A percentile compares a stretch with the other conserved stretches of the same genome.
Evolutionary conservation across 2,797 vertebrate genomes (phyloP).

Genomic region (Valencia hispanica): DNA sequence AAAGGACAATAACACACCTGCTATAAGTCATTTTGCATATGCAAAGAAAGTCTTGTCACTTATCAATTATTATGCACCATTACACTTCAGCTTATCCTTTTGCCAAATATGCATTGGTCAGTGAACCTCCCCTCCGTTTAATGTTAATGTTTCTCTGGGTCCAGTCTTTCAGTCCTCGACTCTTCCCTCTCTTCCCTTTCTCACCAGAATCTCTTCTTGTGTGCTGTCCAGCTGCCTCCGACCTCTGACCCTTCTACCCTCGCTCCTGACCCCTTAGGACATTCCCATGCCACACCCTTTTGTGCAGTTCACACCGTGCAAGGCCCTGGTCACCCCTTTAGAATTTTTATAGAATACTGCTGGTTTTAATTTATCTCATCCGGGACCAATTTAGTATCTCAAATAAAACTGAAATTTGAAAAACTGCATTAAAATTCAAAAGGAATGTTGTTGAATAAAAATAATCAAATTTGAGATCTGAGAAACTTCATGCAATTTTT

Average conservation of each 20-base stretch:
- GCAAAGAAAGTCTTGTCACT: conserved; percentile 70
- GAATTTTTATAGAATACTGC: conserved; percentile 62
- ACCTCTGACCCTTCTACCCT: conserved; percentile 80
- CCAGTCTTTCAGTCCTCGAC: conserved; percentile 54
- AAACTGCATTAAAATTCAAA: background rate
- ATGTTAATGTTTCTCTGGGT: conserved; percentile 81
- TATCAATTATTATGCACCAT: conserved; percentile 77
- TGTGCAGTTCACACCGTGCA: conserved; percentile 76
- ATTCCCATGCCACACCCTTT: conserved; percentile 89
- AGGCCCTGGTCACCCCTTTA: conserved; percentile 77
- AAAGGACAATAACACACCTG: conserved; percentile 7
- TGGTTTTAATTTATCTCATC: conserved; percentile 53
- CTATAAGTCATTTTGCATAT: conserved; percentile 46
- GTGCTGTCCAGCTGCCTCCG: conserved; percentile 84
- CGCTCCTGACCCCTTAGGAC: conserved; percentile 82
- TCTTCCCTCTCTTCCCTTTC: conserved; percentile 67
- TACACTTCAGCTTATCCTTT: conserved; percentile 66
- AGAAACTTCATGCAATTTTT: background rate
- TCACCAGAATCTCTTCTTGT: conserved; percentile 82
- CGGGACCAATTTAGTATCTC: conserved; percentile 28
- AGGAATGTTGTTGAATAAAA: background rate
- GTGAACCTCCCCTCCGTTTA: conserved; percentile 76
- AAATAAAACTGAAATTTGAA: background rate
- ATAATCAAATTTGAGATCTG: background rate
- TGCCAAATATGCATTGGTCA: conserved; percentile 64